Evolutionary conservation across 92 coral and sea anemone species (phyloP).

Genomic region (Phenganax stokvisi): DNA sequence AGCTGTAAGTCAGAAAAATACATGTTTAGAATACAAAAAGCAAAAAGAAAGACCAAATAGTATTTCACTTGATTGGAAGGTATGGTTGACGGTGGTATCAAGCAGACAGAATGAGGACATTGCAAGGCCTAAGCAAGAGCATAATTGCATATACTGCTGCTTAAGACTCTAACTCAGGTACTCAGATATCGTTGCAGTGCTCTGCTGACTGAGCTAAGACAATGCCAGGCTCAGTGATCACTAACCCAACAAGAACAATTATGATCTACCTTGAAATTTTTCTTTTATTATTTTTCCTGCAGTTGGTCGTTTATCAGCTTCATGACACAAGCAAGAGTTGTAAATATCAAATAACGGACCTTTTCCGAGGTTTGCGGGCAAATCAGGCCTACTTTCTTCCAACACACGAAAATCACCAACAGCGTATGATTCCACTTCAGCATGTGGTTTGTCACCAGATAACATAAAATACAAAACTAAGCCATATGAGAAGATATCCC

Average conservation of each 20-base stretch:
- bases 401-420: conserved; percentile 33
- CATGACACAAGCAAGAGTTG: conserved; percentile 46
- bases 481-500: conserved; percentile 87
- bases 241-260: not conserved
- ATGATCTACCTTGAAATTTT: conserved; percentile 55
- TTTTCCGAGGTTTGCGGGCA: conserved; percentile 58
- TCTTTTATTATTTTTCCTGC: conserved; percentile 51
- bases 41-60: not conserved
- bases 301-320: conserved; percentile 55
- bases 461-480: conserved; percentile 75
- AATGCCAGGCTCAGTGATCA: not conserved
- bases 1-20: conserved; percentile 10
- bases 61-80: not conserved
- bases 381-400: conserved; percentile 19
- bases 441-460: conserved; percentile 77
- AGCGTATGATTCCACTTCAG: conserved; percentile 57
- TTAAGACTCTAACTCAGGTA: too few relatives aligned
- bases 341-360: conserved; percentile 57
- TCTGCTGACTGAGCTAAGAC: not conserved
- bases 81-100: not conserved
- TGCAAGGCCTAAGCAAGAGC: too few relatives aligned
- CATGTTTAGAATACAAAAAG: not conserved
- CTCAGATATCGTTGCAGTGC: not conserved
- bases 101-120: too few relatives aligned
- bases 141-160: too few relatives aligned